Evolutionary conservation across 2,113 vertebrate genomes (phyloP), one percentile per base, ranked within the genome.

Genomic region (Tautogolabrus adspersus): DNA sequence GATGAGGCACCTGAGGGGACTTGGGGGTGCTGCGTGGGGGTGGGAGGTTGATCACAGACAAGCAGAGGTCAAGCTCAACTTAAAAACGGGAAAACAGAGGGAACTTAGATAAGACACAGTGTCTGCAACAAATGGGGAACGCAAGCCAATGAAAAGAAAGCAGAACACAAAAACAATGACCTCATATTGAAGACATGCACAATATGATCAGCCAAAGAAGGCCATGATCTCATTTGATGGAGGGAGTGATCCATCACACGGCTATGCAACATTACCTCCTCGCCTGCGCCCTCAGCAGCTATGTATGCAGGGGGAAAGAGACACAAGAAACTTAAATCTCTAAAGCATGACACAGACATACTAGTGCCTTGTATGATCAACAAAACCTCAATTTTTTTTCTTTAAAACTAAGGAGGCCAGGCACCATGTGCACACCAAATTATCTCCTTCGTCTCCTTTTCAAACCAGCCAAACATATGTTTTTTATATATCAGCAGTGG

Each of bases 201-300:
- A 84, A 85, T 85, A 74, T 83, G 68, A 88, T 65, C 22, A 9
- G 74, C 59, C 52, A 56, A 65, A 60, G 44, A 56, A 49, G 60
- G 70, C 59, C 67, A 79, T 87, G 75, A 83, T 78, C 68, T 88
- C 72, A 84, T 52, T 60, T 58, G 69, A 79, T 82, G 81, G 85
- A 66, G 38, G 42, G 74, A 79, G 75, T 74, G 68, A 82, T 85
- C 66, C 66, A 68, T 51, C 51, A 72, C 44, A 56, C 38, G 44
- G 77, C 66, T 65, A 64, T 80, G 81, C 65, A 74, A 75, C 46
- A 83, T 96, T 0, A 93, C 96, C 70, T 95, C 95, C 76, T 94
- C 94, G 55, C 75, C 81, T 65, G 82, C 5, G 0, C 88, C 78
- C 67, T 96, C 96, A 74, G 95, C 89, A 79, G 94, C 95, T 95